Evolutionary conservation across 2,888 invertebrate genomes (phyloP).

Genomic region (Cactoblastis cactorum): DNA sequence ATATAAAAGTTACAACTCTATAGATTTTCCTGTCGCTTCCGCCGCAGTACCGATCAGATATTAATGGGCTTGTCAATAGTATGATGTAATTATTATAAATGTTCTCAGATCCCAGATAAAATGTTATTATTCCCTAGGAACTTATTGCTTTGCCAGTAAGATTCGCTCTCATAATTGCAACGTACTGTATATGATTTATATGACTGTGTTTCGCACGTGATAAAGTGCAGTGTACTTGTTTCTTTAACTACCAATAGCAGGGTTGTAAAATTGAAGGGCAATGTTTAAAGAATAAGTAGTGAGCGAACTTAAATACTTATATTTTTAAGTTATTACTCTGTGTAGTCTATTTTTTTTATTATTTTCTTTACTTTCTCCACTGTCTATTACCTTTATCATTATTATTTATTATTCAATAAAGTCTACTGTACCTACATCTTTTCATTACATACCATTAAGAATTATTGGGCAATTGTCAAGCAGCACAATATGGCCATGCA

Average conservation of each 20-base stretch:
- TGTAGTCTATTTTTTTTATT: no score
- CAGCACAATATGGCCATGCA: no score
- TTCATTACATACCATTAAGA: no score
- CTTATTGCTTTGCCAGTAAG: constrained; percentile 49
- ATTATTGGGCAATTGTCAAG: no score
- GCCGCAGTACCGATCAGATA: constrained; percentile 43
- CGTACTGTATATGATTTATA: constrained; percentile 37
- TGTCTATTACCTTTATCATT: no score
- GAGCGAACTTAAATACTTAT: background rate
- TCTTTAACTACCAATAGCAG: constrained; percentile 42
- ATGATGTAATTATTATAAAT: constrained; percentile 74
- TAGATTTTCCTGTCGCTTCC: constrained; percentile 21
- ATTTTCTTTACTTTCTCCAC: no score
- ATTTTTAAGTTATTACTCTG: no score
- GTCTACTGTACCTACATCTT: no score
- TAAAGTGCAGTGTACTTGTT: constrained; percentile 41
- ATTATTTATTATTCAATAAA: no score
- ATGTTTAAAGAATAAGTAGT: constrained; percentile 6
- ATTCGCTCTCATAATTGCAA: constrained; percentile 57
- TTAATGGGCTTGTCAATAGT: constrained; percentile 68
- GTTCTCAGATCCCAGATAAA: constrained; percentile 58
- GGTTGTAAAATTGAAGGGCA: constrained; percentile 20
- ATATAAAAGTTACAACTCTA: constrained; percentile 25
- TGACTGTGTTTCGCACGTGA: constrained; percentile 38
- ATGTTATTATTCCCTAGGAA: constrained; percentile 53